A percentile compares a stretch with the other conserved stretches of the same genome.
Conservation (phyloP, 37 sponge, comb jelly and placozoan genomes). For the Dysidea cf. avara region DNA sequence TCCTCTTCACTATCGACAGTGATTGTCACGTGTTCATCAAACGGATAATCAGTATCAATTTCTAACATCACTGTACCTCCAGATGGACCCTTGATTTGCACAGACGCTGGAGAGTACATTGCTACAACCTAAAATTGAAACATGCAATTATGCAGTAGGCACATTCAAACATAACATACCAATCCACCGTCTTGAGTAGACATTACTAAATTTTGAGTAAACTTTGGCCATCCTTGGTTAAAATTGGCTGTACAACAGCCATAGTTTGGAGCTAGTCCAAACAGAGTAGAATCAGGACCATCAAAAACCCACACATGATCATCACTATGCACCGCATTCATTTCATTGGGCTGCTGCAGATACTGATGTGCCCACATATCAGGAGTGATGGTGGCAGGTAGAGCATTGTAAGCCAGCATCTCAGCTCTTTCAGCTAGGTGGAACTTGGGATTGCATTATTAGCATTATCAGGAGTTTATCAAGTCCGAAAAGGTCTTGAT, state of each 20-base stretch:
- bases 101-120: constrained; percentile 40
- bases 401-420: constrained; percentile 68
- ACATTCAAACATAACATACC: constrained; percentile 1
- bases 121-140: constrained; percentile 5
- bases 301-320: constrained; percentile 67
- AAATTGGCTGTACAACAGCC: constrained; percentile 87
- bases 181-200: constrained; percentile 16
- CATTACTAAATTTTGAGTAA: constrained; percentile 46
- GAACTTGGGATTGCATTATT: neutral
- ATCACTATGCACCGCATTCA: constrained; percentile 46
- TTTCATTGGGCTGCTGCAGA: constrained; percentile 70
- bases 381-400: constrained; percentile 74
- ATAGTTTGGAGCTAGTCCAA: constrained; percentile 77
- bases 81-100: constrained; percentile 3
- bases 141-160: too few species aligned
- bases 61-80: constrained; percentile 10
- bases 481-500: neutral
- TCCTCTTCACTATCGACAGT: constrained; percentile 1
- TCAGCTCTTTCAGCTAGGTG: constrained; percentile 66
- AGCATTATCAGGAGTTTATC: too few species aligned
- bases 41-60: constrained; percentile 64
- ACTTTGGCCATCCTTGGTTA: constrained; percentile 88
- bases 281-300: constrained; percentile 74
- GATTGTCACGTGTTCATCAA: constrained; percentile 31
- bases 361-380: constrained; percentile 92